Conservation (phyloP, 2,113 vertebrate species). For the Vanacampus margaritifer region DNA sequence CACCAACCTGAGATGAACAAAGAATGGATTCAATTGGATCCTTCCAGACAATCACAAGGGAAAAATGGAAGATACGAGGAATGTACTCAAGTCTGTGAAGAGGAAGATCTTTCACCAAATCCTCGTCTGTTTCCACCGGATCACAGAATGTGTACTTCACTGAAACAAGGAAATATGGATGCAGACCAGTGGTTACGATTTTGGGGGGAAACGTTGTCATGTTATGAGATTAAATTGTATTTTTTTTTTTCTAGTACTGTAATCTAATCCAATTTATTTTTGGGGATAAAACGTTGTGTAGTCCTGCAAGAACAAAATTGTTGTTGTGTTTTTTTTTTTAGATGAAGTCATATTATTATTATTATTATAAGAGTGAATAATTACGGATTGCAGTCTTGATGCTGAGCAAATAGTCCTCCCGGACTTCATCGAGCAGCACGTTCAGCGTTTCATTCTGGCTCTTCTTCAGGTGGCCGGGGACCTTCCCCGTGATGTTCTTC, state of each 20-base stretch:
- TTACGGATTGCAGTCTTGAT: conserved; percentile 82
- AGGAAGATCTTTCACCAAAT: conserved; percentile 51
- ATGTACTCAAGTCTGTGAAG: conserved; percentile 83
- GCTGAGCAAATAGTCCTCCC: conserved; percentile 82
- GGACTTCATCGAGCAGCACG: conserved; percentile 77
- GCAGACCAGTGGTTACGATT: neutral
- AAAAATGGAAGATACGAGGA: neutral
- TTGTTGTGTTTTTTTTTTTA: too few species aligned
- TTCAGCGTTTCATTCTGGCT: conserved; percentile 50
- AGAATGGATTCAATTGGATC: neutral
- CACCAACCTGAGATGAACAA: conserved; percentile 64
- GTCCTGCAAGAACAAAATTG: too few species aligned
- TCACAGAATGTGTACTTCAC: conserved; percentile 83
- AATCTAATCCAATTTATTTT: too few species aligned
- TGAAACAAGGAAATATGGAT: conserved; percentile 49
- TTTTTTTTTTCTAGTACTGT: too few species aligned
- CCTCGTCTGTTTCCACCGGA: conserved; percentile 67
- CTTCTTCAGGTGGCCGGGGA: conserved; percentile 76
- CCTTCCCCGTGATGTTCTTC: conserved; percentile 68
- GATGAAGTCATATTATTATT: too few species aligned
- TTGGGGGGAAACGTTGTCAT: neutral
- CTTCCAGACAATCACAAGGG: neutral
- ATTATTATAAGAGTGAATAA: neutral
- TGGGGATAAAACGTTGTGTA: too few species aligned
- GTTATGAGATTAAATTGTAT: too few species aligned